phyloP scores from a whole-genome alignment of 2,888 invertebrate species.

The Cantharis rufa region DNA sequence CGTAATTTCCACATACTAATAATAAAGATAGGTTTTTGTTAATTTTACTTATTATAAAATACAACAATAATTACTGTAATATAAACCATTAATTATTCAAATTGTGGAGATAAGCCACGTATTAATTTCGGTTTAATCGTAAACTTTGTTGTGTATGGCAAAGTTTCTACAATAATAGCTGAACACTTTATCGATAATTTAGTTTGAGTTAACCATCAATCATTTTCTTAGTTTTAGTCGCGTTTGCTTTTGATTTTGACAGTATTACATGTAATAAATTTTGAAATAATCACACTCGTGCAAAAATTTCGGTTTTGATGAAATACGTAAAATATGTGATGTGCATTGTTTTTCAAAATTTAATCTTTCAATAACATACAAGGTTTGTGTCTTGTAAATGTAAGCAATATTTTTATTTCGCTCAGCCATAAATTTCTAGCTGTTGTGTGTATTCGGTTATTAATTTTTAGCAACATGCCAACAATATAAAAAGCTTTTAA shows the following conservation, averaged over 20 bases:
- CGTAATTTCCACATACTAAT: not conserved
- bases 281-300: not conserved
- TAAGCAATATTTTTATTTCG: not conserved
- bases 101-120: not conserved
- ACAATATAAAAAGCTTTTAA: not conserved
- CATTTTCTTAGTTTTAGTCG: not conserved
- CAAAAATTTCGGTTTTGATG: not conserved
- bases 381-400: not conserved
- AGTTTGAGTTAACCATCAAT: not conserved
- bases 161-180: not conserved
- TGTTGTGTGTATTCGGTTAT: not conserved
- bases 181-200: constrained; percentile 2
- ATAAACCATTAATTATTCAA: not conserved
- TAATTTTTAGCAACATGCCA: not conserved
- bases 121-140: not conserved
- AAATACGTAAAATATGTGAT: not conserved
- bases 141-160: not conserved
- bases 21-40: not conserved
- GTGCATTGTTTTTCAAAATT: not conserved
- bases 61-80: not conserved
- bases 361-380: not conserved
- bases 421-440: not conserved
- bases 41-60: not conserved
- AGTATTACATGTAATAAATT: not conserved
- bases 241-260: not conserved